Evolutionary conservation across 2,113 vertebrate genomes (phyloP).

Genomic region (Campylorhamphus procurvoides): DNA sequence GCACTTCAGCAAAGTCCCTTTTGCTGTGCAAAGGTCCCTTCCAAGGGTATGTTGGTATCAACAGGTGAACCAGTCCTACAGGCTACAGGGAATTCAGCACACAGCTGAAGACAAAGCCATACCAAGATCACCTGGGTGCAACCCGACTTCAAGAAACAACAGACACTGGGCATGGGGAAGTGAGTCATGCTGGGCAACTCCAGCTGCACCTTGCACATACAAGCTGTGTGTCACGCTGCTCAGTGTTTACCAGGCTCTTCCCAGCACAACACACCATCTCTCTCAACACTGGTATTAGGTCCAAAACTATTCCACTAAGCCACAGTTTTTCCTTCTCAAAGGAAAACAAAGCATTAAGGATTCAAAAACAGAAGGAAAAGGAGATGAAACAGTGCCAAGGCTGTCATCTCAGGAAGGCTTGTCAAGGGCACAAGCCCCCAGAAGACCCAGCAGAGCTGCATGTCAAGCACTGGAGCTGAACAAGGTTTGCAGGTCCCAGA

Average conservation of each 20-base stretch:
- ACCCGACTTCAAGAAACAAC: background rate
- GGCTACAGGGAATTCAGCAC: background rate
- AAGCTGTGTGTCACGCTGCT: background rate
- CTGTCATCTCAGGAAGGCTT: background rate
- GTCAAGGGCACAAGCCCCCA: background rate
- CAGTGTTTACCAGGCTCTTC: background rate
- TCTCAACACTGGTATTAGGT: accelerated
- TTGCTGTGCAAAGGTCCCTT: background rate
- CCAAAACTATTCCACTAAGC: background rate
- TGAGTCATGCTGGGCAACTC: background rate
- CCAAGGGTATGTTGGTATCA: background rate
- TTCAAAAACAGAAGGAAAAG: background rate
- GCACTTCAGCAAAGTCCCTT: background rate
- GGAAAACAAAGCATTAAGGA: accelerated
- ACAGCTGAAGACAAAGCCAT: background rate
- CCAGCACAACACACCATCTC: background rate
- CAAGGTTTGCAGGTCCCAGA: accelerated
- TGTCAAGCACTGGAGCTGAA: background rate
- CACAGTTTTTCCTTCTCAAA: background rate
- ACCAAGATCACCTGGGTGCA: accelerated
- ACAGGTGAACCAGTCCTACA: background rate
- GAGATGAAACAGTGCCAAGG: background rate
- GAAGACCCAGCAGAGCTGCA: background rate
- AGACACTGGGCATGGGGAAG: background rate
- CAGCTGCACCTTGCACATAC: background rate